Conservation (phyloP, 1,140 invertebrate species). For the Leptestheria dahalacensis region DNA sequence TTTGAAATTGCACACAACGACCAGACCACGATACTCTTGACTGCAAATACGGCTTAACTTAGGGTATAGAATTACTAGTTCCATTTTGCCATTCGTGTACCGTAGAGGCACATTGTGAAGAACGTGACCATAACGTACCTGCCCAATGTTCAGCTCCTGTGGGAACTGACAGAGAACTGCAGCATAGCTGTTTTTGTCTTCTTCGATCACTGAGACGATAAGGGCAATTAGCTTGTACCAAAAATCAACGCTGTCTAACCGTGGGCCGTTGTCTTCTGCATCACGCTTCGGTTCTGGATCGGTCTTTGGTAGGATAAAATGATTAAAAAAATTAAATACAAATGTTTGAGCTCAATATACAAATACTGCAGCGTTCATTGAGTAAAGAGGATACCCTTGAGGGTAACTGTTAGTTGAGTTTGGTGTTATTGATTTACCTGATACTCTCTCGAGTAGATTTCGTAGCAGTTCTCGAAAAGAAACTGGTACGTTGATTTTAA, state of each 20-base stretch:
- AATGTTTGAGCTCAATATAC: too few relatives aligned
- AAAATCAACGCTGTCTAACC: slow-evolving; percentile 84
- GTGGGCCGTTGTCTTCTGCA: slow-evolving; percentile 73
- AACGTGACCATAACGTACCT: slow-evolving; percentile 45
- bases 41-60: too few relatives aligned
- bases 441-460: slow-evolving; percentile 83
- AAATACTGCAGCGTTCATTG: too few relatives aligned
- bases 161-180: slow-evolving; percentile 97
- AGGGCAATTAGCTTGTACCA: slow-evolving; percentile 97
- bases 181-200: slow-evolving; percentile 94
- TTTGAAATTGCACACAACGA: too few relatives aligned
- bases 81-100: too few relatives aligned
- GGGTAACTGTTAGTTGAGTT: background rate
- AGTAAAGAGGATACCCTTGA: too few relatives aligned
- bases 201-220: slow-evolving; percentile 96
- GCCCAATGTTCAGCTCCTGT: slow-evolving; percentile 77
- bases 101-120: too few relatives aligned
- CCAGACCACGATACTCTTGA: too few relatives aligned
- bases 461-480: slow-evolving; percentile 94
- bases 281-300: slow-evolving; percentile 77
- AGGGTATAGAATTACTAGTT: too few relatives aligned
- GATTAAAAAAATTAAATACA: background rate
- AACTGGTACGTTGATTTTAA: slow-evolving; percentile 95
- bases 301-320: slow-evolving; percentile 32
- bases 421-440: slow-evolving; percentile 38